Percentiles rank a stretch among this genome's conserved stretches.
These are phyloP conservation scores for Sardinella longiceps DNA, from an alignment of 2,797 vertebrate genomes.

Conservation along the genomic window DNA sequence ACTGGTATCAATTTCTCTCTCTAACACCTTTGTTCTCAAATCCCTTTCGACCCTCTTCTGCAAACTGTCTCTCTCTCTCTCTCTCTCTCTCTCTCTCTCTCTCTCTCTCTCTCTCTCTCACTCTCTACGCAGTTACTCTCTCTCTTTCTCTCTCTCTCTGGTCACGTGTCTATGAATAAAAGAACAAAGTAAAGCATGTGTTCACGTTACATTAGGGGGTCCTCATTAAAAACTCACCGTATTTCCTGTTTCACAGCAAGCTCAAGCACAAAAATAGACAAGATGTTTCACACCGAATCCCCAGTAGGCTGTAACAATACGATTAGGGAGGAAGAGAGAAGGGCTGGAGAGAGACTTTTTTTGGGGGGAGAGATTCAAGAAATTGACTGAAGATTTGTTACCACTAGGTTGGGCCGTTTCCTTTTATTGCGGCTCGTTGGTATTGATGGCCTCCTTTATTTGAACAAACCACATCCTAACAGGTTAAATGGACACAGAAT, in stretches of 20 bases:
- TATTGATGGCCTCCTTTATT: background rate
- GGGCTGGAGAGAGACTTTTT: background rate
- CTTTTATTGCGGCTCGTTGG: background rate
- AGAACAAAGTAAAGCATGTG: slow-evolving; percentile 16
- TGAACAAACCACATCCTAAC: background rate
- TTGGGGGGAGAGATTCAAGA: background rate
- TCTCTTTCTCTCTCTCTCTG: background rate
- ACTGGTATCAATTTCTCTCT: background rate
- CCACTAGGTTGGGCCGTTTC: background rate
- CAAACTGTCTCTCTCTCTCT: background rate
- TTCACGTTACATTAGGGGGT: slow-evolving; percentile 6
- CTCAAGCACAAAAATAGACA: slow-evolving; percentile 1
- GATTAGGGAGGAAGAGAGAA: background rate
- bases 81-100: background rate
- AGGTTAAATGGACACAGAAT: background rate
- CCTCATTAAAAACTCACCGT: background rate
- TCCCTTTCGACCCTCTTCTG: background rate
- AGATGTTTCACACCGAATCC: slow-evolving; percentile 16
- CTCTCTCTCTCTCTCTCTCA: no score
- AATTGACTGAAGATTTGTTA: background rate
- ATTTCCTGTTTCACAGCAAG: slow-evolving; percentile 19
- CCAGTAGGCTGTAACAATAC: background rate
- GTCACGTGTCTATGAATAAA: slow-evolving; percentile 5
- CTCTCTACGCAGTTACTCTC: background rate
- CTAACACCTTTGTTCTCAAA: background rate